Percentiles rank a stretch among this genome's conserved stretches.
phyloP scores from a whole-genome alignment of 2,888 invertebrate genomes.

The Aphidoletes aphidimyza region DNA sequence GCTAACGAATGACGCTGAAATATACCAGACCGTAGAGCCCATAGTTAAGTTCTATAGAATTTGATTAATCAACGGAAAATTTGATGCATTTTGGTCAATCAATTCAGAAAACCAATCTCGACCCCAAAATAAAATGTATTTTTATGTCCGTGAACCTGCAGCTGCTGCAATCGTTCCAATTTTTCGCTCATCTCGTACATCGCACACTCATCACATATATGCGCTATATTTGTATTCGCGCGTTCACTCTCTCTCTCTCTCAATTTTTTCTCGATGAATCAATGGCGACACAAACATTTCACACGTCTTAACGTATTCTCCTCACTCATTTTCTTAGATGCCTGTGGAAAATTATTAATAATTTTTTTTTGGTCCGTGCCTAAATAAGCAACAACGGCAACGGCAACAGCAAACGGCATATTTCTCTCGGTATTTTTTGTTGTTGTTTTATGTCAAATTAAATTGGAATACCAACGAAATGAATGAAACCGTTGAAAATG shows the following conservation, averaged over 20 bases:
- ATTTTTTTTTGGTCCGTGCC: not conserved
- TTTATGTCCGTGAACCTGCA: constrained; percentile 52
- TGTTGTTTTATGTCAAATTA: not conserved
- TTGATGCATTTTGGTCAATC: too few species aligned
- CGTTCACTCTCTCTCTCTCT: not conserved
- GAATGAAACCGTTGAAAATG: constrained; percentile 31
- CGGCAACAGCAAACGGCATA: not conserved
- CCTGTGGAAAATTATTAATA: not conserved
- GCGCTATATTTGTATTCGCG: not conserved
- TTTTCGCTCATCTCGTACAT: not conserved
- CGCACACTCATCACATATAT: not conserved
- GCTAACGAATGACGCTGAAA: constrained; percentile 3
- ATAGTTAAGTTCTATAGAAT: too few species aligned
- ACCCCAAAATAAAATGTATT: constrained; percentile 5
- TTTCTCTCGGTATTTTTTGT: not conserved
- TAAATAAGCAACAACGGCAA: not conserved
- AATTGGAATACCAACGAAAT: constrained; percentile 26
- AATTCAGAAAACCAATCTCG: not conserved
- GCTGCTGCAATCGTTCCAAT: constrained; percentile 37
- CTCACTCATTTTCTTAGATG: not conserved
- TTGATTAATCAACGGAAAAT: too few species aligned
- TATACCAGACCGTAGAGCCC: too few species aligned
- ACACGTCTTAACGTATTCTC: not conserved
- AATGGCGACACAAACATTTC: not conserved
- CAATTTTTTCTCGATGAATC: not conserved